Percentiles rank a stretch among this genome's conserved stretches.
phyloP scores from a whole-genome alignment of 92 coral and sea anemone genomes.

The Hydrozoanthus gracilis region DNA sequence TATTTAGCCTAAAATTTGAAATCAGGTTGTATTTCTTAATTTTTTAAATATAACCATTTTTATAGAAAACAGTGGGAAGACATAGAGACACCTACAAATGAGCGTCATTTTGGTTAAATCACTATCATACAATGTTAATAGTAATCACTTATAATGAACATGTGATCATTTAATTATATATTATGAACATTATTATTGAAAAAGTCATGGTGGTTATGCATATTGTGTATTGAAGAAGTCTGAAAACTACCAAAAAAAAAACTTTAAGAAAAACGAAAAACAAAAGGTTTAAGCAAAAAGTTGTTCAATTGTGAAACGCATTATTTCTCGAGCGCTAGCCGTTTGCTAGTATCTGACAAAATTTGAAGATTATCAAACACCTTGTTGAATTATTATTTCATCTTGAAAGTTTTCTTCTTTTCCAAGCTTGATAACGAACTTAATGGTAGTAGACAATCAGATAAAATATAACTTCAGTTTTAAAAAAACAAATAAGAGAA shows the following conservation, averaged over 20 bases:
- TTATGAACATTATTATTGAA: background rate
- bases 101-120: no score
- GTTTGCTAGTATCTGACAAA: background rate
- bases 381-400: background rate
- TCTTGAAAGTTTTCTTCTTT: background rate
- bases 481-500: background rate
- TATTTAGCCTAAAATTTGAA: no score
- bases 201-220: no score
- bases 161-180: background rate
- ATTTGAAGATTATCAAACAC: slow-evolving; percentile 1
- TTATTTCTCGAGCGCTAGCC: background rate
- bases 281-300: no score
- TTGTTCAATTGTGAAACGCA: slow-evolving; percentile 1
- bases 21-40: no score
- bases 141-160: background rate
- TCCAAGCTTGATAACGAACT: background rate
- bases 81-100: no score
- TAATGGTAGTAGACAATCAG: background rate
- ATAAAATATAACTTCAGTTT: background rate
- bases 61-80: no score
- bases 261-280: no score
- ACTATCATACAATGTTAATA: no score
- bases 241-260: no score
- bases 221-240: no score
- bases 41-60: no score